A percentile compares a stretch with the other conserved stretches of the same genome.
Conservation (phyloP, 2,797 vertebrate genomes). For the Oryzias dopingdopingensis region DNA sequence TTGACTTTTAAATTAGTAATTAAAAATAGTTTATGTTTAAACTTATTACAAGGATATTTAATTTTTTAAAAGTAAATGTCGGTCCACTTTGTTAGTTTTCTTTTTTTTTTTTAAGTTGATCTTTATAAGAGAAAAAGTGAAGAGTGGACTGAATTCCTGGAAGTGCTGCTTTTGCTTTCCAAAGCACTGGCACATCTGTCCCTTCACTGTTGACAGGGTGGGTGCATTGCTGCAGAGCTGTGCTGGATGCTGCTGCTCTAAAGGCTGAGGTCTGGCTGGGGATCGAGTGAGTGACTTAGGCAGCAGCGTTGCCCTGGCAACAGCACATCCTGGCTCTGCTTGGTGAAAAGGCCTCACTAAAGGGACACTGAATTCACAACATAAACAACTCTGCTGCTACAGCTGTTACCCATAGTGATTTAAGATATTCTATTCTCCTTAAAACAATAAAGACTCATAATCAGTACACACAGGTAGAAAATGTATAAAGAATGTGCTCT, state of each 20-base stretch:
- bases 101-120: neutral
- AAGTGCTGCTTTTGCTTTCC: neutral
- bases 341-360: slow-evolving; percentile 59
- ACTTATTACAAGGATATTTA: no score
- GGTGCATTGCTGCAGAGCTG: slow-evolving; percentile 54
- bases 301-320: slow-evolving; percentile 77
- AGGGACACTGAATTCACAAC: slow-evolving; percentile 57
- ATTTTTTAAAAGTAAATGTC: no score
- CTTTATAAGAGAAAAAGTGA: neutral
- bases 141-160: neutral
- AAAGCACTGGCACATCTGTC: slow-evolving; percentile 22
- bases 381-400: slow-evolving; percentile 43
- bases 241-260: slow-evolving; percentile 48
- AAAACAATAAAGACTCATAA: neutral
- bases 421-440: neutral
- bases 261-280: slow-evolving; percentile 59
- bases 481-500: neutral
- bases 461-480: neutral
- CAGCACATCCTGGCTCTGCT: slow-evolving; percentile 72
- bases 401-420: slow-evolving; percentile 3
- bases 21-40: no score
- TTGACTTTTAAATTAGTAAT: no score
- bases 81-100: no score
- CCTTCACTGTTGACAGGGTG: slow-evolving; percentile 40
- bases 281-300: slow-evolving; percentile 70